These are phyloP conservation scores for Luscinia megarhynchos DNA, from an alignment of 2,797 vertebrate species.

Conservation along the genomic window DNA sequence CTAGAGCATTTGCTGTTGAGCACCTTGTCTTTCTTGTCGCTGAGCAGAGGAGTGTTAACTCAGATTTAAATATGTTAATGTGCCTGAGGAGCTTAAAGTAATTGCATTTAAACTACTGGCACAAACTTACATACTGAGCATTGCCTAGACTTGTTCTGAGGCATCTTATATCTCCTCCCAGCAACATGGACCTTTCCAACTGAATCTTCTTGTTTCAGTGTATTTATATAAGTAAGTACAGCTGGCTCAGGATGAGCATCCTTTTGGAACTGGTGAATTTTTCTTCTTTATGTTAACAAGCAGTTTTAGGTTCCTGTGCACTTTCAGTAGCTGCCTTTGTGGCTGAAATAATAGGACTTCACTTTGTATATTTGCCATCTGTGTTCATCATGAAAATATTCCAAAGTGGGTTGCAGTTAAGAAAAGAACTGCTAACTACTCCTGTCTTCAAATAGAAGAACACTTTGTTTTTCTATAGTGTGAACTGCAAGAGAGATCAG, in stretches of 20 bases:
- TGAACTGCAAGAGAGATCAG: not conserved
- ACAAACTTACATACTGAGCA: accelerated
- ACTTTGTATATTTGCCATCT: not conserved
- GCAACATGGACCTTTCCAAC: not conserved
- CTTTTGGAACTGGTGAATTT: not conserved
- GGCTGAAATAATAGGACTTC: not conserved
- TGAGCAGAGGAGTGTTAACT: not conserved
- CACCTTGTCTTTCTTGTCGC: not conserved
- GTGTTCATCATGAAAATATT: not conserved
- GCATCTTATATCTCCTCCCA: not conserved
- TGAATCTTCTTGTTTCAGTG: not conserved
- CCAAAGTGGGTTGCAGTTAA: not conserved
- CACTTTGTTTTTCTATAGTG: not conserved
- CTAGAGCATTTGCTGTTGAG: not conserved
- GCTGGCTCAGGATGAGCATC: not conserved
- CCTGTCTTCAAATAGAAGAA: not conserved
- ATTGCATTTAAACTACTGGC: not conserved
- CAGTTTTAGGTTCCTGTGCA: not conserved
- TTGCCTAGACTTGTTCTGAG: not conserved
- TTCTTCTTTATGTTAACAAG: not conserved
- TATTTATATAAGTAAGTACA: not conserved
- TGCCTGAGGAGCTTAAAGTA: not conserved
- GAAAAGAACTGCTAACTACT: not conserved
- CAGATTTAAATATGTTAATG: not conserved
- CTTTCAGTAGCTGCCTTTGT: not conserved